Evolutionary conservation across 2,113 vertebrate species (phyloP).

Genomic region (Oreocharis arfaki): DNA sequence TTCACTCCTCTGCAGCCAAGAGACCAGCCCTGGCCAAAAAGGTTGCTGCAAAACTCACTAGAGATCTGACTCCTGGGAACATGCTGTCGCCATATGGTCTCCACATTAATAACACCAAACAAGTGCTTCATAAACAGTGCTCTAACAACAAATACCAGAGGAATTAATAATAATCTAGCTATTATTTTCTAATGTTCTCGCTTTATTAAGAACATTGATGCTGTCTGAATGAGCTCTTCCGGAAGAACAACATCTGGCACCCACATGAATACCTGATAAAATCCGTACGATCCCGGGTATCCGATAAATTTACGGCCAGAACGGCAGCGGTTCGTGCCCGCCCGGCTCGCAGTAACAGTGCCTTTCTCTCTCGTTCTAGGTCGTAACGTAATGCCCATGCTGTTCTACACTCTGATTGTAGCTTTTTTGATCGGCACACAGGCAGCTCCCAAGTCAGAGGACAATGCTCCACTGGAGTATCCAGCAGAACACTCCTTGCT

Average conservation of each 20-base stretch:
- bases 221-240: slow-evolving; percentile 13
- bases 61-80: slow-evolving; percentile 32
- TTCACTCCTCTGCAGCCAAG: slow-evolving; percentile 11
- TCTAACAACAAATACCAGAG: slow-evolving; percentile 62
- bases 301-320: neutral
- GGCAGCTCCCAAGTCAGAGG: slow-evolving; percentile 87
- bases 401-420: slow-evolving; percentile 94
- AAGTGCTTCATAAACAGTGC: slow-evolving; percentile 52
- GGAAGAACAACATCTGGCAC: slow-evolving; percentile 49
- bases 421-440: slow-evolving; percentile 92
- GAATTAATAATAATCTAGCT: slow-evolving; percentile 61
- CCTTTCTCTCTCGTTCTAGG: slow-evolving; percentile 65
- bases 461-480: slow-evolving; percentile 77
- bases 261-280: slow-evolving; percentile 14
- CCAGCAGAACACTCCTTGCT: slow-evolving; percentile 60
- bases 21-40: neutral
- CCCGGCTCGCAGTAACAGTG: neutral
- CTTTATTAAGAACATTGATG: slow-evolving; percentile 48
- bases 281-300: neutral
- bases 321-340: neutral
- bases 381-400: slow-evolving; percentile 90
- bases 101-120: slow-evolving; percentile 39
- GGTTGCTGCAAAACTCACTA: slow-evolving; percentile 2
- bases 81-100: slow-evolving; percentile 33
- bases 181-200: slow-evolving; percentile 53